phyloP scores from a whole-genome alignment of 2,888 invertebrate species.

The Aplocera efformata region DNA sequence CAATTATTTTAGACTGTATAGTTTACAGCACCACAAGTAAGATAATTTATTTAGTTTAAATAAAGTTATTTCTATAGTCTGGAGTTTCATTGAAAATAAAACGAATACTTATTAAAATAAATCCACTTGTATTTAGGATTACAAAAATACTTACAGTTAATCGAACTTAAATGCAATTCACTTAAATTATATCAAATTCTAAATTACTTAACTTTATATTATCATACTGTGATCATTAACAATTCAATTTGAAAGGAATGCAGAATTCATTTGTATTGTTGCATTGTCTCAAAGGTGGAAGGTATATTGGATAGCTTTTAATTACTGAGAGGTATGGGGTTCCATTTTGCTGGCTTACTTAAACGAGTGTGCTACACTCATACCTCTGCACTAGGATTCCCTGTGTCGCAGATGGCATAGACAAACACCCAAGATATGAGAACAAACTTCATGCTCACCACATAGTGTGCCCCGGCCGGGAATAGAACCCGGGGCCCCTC shows the following conservation, averaged over 20 bases:
- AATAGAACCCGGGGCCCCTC: too few relatives aligned
- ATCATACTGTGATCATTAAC: too few relatives aligned
- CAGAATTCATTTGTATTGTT: slow-evolving; percentile 4
- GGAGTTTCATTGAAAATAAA: slow-evolving; percentile 34
- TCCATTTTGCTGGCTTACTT: too few relatives aligned
- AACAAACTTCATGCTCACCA: too few relatives aligned
- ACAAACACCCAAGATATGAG: too few relatives aligned
- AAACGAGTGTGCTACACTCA: too few relatives aligned
- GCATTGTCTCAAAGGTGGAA: slow-evolving; percentile 10
- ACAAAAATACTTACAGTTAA: slow-evolving; percentile 40
- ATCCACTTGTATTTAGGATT: slow-evolving; percentile 36
- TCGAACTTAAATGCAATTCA: slow-evolving; percentile 30
- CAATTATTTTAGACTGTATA: background rate
- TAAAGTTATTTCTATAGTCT: slow-evolving; percentile 7
- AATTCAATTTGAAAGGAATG: slow-evolving; percentile 4
- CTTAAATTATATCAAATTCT: slow-evolving; percentile 24
- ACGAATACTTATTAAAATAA: slow-evolving; percentile 37
- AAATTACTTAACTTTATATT: too few relatives aligned
- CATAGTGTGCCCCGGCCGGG: too few relatives aligned
- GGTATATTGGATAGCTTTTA: background rate
- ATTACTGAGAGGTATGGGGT: background rate
- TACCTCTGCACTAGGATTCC: too few relatives aligned
- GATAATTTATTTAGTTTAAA: background rate
- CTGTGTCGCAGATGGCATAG: too few relatives aligned
- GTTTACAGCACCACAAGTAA: background rate